These are phyloP conservation scores for Urosaurus nigricauda DNA, from an alignment of 2,797 vertebrate species.

Conservation along the genomic window DNA sequence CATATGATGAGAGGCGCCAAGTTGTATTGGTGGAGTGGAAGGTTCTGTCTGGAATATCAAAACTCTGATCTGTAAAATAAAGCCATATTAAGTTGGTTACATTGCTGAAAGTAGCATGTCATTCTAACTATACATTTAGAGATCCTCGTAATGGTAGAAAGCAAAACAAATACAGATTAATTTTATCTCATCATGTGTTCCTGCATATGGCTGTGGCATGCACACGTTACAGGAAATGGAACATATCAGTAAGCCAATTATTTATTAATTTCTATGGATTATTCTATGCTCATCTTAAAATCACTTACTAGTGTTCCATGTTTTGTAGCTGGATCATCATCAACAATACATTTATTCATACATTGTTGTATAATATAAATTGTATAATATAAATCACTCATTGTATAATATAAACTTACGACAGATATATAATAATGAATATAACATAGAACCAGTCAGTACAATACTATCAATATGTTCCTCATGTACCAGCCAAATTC, in stretches of 20 bases:
- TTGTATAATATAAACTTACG: background rate
- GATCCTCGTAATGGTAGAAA: background rate
- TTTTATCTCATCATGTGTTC: background rate
- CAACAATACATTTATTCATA: background rate
- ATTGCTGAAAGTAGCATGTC: accelerated
- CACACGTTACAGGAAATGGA: background rate
- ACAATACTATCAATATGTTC: background rate
- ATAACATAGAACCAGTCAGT: background rate
- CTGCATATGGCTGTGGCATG: background rate
- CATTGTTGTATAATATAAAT: background rate
- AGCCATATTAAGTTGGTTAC: constrained; percentile 58
- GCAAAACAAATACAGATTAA: background rate
- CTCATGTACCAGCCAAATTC: background rate
- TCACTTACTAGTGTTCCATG: background rate
- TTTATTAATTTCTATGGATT: background rate
- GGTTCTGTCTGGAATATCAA: constrained; percentile 99
- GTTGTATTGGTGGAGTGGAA: constrained; percentile 99
- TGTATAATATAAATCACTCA: no score
- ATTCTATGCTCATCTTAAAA: background rate
- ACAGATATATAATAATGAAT: background rate
- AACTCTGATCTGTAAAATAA: constrained; percentile 93
- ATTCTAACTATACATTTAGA: background rate
- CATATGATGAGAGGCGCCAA: constrained; percentile 96
- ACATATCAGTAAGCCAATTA: background rate
- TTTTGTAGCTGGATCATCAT: background rate